Evolutionary conservation across 2,797 vertebrate genomes (phyloP).

Genomic region (Carduelis carduelis): DNA sequence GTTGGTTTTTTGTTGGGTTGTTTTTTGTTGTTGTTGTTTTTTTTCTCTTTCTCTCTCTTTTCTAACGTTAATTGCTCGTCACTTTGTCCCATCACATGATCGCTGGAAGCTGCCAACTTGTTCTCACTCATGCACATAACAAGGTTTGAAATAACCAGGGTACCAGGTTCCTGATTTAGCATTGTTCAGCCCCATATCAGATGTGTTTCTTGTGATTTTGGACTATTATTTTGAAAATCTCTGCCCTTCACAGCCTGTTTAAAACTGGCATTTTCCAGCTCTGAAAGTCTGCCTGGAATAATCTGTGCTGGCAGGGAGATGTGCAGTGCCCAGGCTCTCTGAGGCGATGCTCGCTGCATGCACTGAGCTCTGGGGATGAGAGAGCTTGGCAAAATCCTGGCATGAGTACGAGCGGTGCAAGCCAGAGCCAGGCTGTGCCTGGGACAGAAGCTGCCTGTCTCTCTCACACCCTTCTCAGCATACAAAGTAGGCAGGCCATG

Average conservation of each 20-base stretch:
- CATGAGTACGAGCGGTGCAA: neutral
- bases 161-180: neutral
- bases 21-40: too few species aligned
- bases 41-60: neutral
- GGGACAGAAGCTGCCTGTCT: neutral
- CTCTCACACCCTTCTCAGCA: neutral
- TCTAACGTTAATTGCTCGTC: slow-evolving; percentile 52
- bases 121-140: slow-evolving; percentile 7
- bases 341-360: accelerated
- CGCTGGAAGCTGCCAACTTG: slow-evolving; percentile 27
- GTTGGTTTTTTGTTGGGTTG: neutral
- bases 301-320: neutral
- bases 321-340: neutral
- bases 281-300: neutral
- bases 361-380: neutral
- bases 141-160: slow-evolving; percentile 3
- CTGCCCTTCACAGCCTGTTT: neutral
- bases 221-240: neutral
- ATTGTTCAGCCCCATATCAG: neutral
- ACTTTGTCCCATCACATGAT: slow-evolving; percentile 52
- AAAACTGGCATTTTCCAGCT: neutral
- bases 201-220: neutral
- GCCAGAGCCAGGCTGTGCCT: neutral
- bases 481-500: slow-evolving; percentile 6
- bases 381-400: neutral